These are phyloP conservation scores for Mechanitis mazaeus DNA, from an alignment of 2,888 invertebrate genomes.

Conservation along the genomic window DNA sequence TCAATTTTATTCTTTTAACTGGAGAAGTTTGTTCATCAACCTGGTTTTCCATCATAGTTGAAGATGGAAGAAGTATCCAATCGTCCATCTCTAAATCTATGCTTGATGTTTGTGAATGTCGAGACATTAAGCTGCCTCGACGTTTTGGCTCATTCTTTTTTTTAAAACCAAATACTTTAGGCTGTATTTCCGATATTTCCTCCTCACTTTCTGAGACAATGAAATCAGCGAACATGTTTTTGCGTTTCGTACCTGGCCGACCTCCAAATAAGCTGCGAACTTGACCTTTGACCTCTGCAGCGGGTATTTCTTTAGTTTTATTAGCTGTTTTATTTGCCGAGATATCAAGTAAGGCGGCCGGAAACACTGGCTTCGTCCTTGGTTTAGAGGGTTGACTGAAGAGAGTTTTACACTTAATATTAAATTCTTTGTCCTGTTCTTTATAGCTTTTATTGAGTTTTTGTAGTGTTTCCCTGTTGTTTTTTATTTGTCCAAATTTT, in stretches of 20 bases:
- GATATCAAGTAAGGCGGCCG: constrained; percentile 48
- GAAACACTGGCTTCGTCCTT: constrained; percentile 48
- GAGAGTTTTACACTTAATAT: constrained; percentile 46
- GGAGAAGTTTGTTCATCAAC: constrained; percentile 42
- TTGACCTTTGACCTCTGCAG: constrained; percentile 39
- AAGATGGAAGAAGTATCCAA: constrained; percentile 62
- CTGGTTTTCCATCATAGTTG: constrained; percentile 64
- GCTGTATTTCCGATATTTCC: constrained; percentile 56
- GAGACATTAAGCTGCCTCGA: constrained; percentile 34
- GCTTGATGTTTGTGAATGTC: constrained; percentile 46
- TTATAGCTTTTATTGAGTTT: constrained; percentile 42
- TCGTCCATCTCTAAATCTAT: constrained; percentile 62
- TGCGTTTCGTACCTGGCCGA: constrained; percentile 45
- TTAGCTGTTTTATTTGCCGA: constrained; percentile 52
- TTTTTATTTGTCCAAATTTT: constrained; percentile 43
- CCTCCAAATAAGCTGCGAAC: constrained; percentile 54
- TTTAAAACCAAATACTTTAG: constrained; percentile 50
- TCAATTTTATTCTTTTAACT: constrained; percentile 43
- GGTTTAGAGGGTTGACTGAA: constrained; percentile 43
- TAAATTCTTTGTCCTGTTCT: constrained; percentile 41
- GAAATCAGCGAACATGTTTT: constrained; percentile 60
- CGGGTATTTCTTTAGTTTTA: constrained; percentile 44
- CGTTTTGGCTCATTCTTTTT: constrained; percentile 36
- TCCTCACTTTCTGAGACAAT: constrained; percentile 62
- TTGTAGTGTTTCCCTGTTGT: constrained; percentile 44